Percentiles rank a stretch among this genome's conserved stretches.
These are phyloP conservation scores for Gobius niger DNA, from an alignment of 2,113 vertebrate genomes.

Conservation along the genomic window DNA sequence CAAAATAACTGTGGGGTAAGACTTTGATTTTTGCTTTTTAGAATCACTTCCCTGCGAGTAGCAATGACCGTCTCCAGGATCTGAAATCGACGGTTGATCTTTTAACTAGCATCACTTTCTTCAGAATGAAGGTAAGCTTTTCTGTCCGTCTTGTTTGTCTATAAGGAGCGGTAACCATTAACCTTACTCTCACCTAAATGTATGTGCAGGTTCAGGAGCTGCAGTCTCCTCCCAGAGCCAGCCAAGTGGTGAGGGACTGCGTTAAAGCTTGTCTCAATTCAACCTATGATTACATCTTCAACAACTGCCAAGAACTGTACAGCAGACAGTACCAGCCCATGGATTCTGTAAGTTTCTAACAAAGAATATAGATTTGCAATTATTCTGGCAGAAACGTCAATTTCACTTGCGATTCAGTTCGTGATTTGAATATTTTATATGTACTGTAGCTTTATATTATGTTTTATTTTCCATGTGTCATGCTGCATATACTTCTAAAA, in stretches of 20 bases:
- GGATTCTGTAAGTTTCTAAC: slow-evolving; percentile 80
- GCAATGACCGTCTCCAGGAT: slow-evolving; percentile 91
- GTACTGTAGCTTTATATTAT: too few species aligned
- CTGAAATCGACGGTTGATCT: slow-evolving; percentile 97
- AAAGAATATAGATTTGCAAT: too few species aligned
- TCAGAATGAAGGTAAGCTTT: slow-evolving; percentile 93
- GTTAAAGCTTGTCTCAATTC: slow-evolving; percentile 98
- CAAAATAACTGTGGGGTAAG: too few species aligned
- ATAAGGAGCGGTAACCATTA: neutral
- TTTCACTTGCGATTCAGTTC: too few species aligned
- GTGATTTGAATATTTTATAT: too few species aligned
- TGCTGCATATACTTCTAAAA: too few species aligned
- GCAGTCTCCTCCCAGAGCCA: slow-evolving; percentile 95
- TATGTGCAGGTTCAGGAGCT: slow-evolving; percentile 91
- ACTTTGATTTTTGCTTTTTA: neutral
- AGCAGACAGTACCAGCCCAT: slow-evolving; percentile 87
- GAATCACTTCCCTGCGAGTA: slow-evolving; percentile 98
- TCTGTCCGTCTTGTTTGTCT: neutral
- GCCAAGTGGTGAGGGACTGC: slow-evolving; percentile 96
- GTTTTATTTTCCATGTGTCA: too few species aligned
- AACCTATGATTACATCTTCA: slow-evolving; percentile 98
- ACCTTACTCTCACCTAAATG: neutral
- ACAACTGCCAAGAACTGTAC: slow-evolving; percentile 96
- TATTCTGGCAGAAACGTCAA: too few species aligned
- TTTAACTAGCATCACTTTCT: slow-evolving; percentile 98